Percentiles rank a stretch among this genome's conserved stretches.
These are phyloP conservation scores for Chondrosia reniformis DNA, from an alignment of 37 sponge, comb jelly and placozoan genomes.

Conservation along the genomic window DNA sequence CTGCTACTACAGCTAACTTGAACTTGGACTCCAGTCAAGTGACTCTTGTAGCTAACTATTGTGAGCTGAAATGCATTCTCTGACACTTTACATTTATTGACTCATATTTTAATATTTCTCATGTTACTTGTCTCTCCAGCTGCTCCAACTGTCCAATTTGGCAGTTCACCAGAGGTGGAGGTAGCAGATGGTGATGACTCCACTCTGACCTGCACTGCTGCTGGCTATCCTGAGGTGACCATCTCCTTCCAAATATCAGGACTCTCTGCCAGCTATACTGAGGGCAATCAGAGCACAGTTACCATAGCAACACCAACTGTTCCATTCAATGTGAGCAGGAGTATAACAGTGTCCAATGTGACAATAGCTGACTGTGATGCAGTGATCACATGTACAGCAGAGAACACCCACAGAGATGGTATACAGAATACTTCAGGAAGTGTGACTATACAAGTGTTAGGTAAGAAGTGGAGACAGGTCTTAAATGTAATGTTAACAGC, in stretches of 20 bases:
- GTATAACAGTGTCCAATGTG: background rate
- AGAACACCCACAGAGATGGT: background rate
- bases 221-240: constrained; percentile 17
- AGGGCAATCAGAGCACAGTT: background rate
- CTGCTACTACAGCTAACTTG: background rate
- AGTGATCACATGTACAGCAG: constrained; percentile 17
- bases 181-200: background rate
- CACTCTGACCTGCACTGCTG: constrained; percentile 4
- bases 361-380: background rate
- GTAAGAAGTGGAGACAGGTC: background rate
- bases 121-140: background rate
- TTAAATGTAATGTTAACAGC: no score
- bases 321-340: background rate
- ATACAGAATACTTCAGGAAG: background rate
- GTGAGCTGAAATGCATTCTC: no score
- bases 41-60: no score
- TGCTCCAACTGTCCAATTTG: background rate
- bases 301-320: background rate
- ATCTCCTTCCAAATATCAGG: background rate
- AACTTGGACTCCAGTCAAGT: background rate
- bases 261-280: background rate
- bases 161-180: background rate
- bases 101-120: no score
- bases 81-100: no score
- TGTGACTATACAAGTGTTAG: background rate